A percentile compares a stretch with the other conserved stretches of the same genome.
phyloP scores from a whole-genome alignment of 2,888 invertebrate species.

The Anaspis maculata region DNA sequence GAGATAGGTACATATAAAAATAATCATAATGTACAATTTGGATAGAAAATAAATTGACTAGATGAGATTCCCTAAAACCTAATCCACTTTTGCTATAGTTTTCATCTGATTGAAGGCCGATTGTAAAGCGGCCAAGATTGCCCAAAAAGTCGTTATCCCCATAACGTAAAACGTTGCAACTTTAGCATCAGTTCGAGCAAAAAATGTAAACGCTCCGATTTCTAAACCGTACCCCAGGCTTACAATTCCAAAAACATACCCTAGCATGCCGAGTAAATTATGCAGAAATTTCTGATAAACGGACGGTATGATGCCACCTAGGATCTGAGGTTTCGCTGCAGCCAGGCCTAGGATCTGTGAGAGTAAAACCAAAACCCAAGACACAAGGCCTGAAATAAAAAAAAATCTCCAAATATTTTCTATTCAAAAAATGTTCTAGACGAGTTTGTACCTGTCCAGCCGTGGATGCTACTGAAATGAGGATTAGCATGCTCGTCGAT shows the following conservation, averaged over 20 bases:
- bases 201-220: slow-evolving; percentile 3
- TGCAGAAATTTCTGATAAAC: slow-evolving; percentile 22
- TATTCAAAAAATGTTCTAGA: slow-evolving; percentile 2
- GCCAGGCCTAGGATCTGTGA: slow-evolving; percentile 19
- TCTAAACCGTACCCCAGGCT: slow-evolving; percentile 17
- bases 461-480: slow-evolving; percentile 25
- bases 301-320: slow-evolving; percentile 16
- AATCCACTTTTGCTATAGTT: no score
- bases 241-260: slow-evolving; percentile 20
- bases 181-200: slow-evolving; percentile 11
- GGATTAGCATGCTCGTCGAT: slow-evolving; percentile 11
- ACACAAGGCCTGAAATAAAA: slow-evolving; percentile 20
- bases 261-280: slow-evolving; percentile 20
- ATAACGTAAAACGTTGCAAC: slow-evolving; percentile 8
- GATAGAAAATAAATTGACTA: no score
- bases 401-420: background rate
- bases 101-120: slow-evolving; percentile 16
- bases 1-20: no score
- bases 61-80: no score
- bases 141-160: slow-evolving; percentile 17
- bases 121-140: slow-evolving; percentile 14
- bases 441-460: slow-evolving; percentile 20
- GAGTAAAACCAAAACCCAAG: slow-evolving; percentile 21
- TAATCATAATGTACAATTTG: no score
- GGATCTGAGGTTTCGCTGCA: slow-evolving; percentile 15